Conservation (phyloP, 2,113 vertebrate species). For the Ceyx melanurus region DNA sequence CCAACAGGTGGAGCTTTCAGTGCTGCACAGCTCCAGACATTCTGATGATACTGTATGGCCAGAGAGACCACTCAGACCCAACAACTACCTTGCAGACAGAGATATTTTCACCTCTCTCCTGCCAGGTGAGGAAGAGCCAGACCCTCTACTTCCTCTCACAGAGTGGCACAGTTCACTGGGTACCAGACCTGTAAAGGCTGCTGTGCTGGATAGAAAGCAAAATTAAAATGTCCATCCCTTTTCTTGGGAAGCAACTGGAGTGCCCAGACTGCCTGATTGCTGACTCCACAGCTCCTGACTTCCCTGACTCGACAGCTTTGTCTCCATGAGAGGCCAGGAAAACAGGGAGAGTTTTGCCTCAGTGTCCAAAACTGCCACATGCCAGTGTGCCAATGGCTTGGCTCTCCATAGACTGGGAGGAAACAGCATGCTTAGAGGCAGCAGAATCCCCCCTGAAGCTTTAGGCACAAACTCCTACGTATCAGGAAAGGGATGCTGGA, state of each 20-base stretch:
- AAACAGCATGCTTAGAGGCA: not conserved
- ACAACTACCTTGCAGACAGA: not conserved
- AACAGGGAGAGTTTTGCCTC: not conserved
- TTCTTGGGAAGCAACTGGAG: not conserved
- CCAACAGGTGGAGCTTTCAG: not conserved
- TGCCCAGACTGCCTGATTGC: not conserved
- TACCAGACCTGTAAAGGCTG: not conserved
- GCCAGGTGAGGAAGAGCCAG: not conserved
- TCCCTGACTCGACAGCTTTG: not conserved
- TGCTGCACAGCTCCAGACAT: not conserved
- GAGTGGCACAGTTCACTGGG: not conserved
- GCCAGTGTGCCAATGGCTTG: not conserved
- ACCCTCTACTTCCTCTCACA: not conserved
- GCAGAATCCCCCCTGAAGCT: not conserved
- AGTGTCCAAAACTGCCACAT: not conserved
- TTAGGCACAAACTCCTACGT: fast-evolving
- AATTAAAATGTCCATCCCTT: not conserved
- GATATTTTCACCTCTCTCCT: not conserved
- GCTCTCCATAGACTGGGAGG: not conserved
- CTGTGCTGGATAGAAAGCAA: not conserved
- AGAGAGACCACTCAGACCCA: not conserved
- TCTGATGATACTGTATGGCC: not conserved
- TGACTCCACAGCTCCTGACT: not conserved
- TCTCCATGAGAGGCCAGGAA: not conserved
- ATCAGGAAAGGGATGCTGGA: not conserved